phyloP scores from a whole-genome alignment of 2,797 vertebrate species.

The Myotis myotis region DNA sequence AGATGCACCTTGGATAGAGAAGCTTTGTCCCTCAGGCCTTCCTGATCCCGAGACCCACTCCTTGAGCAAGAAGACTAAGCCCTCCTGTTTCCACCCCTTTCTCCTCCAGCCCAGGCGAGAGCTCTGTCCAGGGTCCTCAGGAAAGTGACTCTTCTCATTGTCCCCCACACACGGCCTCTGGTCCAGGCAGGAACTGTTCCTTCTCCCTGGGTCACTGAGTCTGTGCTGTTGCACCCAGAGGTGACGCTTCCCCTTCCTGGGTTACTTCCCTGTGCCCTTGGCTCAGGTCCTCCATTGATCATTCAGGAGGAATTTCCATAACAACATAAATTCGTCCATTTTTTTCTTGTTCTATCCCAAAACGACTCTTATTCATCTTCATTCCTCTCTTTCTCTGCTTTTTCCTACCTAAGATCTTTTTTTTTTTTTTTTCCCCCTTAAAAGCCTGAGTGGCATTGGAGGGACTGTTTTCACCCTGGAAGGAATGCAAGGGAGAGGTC shows the following conservation, averaged over 20 bases:
- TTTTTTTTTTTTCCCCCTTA: neutral
- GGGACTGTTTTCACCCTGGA: neutral
- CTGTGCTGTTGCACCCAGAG: neutral
- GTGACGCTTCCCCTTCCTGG: neutral
- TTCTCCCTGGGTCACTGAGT: neutral
- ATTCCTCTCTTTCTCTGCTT: neutral
- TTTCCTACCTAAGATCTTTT: neutral
- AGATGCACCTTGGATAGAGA: neutral
- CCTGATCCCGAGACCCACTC: neutral
- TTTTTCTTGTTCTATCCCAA: neutral
- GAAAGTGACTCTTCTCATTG: neutral
- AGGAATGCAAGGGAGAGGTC: neutral
- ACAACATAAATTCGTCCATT: neutral
- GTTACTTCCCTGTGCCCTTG: neutral
- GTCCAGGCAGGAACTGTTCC: neutral
- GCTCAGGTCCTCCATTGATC: neutral
- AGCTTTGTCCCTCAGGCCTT: neutral
- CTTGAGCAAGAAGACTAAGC: neutral
- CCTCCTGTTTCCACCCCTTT: neutral
- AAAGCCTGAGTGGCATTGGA: neutral
- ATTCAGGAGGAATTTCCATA: neutral
- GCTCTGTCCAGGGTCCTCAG: neutral
- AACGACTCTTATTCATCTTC: neutral
- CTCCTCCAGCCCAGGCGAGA: neutral
- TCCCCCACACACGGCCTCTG: neutral